Percentiles rank a stretch among this genome's conserved stretches.
These are phyloP conservation scores for Neosilurus mollespiculum DNA, from an alignment of 2,797 vertebrate species.

Conservation along the genomic window DNA sequence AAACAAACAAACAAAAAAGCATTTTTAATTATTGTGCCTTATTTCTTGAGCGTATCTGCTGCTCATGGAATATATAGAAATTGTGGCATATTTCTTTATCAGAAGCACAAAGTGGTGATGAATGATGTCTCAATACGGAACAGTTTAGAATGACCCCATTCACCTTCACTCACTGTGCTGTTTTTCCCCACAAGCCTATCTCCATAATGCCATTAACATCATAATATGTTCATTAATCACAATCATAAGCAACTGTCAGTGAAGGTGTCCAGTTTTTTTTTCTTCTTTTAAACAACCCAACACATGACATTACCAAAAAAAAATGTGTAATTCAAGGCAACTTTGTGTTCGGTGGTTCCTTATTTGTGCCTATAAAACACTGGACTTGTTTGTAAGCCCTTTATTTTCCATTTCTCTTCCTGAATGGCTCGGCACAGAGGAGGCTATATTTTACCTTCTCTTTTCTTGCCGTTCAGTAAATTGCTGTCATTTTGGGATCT, in stretches of 20 bases:
- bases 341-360: conserved; percentile 13
- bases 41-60: conserved; percentile 72
- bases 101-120: conserved; percentile 66
- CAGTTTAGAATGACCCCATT: conserved; percentile 68
- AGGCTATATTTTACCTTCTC: conserved; percentile 35
- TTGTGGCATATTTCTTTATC: conserved; percentile 68
- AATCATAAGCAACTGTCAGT: conserved; percentile 41
- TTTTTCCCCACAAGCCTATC: conserved; percentile 48
- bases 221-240: conserved; percentile 54
- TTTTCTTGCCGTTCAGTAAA: conserved; percentile 35
- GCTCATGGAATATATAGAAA: conserved; percentile 74
- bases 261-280: background rate
- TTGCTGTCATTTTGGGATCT: conserved; percentile 36
- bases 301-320: conserved; percentile 2
- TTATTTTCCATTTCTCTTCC: conserved; percentile 35
- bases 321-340: background rate
- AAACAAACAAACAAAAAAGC: background rate
- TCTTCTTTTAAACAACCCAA: conserved; percentile 5
- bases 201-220: conserved; percentile 46
- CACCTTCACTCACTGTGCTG: conserved; percentile 68
- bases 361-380: conserved; percentile 31
- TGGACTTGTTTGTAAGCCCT: conserved; percentile 16
- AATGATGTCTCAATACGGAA: conserved; percentile 69
- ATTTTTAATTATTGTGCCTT: conserved; percentile 23
- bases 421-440: conserved; percentile 7